Evolutionary conservation across 2,888 invertebrate species (phyloP).

Genomic region (Drosophila gaucha): DNA sequence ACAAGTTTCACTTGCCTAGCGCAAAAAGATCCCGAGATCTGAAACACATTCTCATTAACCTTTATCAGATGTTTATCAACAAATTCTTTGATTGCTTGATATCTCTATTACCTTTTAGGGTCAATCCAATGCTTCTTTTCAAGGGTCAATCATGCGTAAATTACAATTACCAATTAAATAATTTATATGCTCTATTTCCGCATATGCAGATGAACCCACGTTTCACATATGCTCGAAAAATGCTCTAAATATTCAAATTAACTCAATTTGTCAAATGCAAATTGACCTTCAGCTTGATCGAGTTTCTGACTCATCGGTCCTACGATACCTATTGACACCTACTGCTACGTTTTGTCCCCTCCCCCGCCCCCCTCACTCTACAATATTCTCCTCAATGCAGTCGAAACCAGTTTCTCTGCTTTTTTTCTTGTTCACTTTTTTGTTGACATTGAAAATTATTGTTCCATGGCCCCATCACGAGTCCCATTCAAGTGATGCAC

Average conservation of each 20-base stretch:
- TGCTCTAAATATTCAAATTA: conserved; percentile 70
- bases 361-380: neutral
- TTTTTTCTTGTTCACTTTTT: neutral
- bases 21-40: conserved; percentile 8
- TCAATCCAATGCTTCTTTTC: conserved; percentile 14
- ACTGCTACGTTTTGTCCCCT: conserved; percentile 18
- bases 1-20: neutral
- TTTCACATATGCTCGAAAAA: conserved; percentile 11
- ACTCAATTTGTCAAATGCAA: conserved; percentile 67
- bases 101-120: conserved; percentile 24
- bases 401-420: conserved; percentile 55
- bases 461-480: conserved; percentile 37
- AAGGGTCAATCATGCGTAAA: conserved; percentile 43
- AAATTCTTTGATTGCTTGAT: conserved; percentile 1
- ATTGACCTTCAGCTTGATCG: conserved; percentile 60
- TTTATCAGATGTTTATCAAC: neutral
- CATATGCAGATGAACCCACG: conserved; percentile 41
- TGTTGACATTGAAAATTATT: conserved; percentile 55
- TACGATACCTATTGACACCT: conserved; percentile 59
- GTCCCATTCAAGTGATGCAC: conserved; percentile 66
- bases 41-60: neutral
- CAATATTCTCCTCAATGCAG: conserved; percentile 8
- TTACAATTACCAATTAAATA: conserved; percentile 42
- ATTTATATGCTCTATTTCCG: conserved; percentile 44
- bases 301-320: conserved; percentile 48